Conservation (phyloP, 2,797 vertebrate genomes). For the Antrozous pallidus region DNA sequence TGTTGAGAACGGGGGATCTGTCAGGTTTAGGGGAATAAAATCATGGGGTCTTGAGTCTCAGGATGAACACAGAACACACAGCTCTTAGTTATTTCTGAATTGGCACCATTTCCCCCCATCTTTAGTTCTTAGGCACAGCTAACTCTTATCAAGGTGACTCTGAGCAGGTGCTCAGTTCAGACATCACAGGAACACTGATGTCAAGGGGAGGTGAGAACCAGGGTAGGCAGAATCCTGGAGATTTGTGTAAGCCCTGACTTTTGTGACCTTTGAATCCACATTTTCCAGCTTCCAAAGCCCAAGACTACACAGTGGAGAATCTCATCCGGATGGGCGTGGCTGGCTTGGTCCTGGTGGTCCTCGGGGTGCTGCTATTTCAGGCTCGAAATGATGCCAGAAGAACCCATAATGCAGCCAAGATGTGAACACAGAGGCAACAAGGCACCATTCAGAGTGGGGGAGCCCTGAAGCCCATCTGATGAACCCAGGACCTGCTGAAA, state of each 20-base stretch:
- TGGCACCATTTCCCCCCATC: background rate
- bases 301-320: background rate
- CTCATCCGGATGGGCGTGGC: no score
- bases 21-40: background rate
- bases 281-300: rapidly evolving
- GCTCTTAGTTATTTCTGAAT: background rate
- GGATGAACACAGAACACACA: background rate
- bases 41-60: background rate
- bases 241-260: background rate
- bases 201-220: background rate
- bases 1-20: rapidly evolving
- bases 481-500: background rate
- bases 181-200: rapidly evolving
- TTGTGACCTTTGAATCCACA: background rate
- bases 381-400: no score
- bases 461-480: no score
- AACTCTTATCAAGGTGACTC: no score
- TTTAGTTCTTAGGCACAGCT: background rate
- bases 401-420: no score
- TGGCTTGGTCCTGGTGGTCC: no score
- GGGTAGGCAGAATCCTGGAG: background rate
- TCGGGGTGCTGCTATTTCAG: no score
- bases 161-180: background rate
- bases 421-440: no score
- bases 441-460: no score